Base-by-base conservation (phyloP, 2,113 vertebrate genomes). In the Ifrita kowaldi region DNA sequence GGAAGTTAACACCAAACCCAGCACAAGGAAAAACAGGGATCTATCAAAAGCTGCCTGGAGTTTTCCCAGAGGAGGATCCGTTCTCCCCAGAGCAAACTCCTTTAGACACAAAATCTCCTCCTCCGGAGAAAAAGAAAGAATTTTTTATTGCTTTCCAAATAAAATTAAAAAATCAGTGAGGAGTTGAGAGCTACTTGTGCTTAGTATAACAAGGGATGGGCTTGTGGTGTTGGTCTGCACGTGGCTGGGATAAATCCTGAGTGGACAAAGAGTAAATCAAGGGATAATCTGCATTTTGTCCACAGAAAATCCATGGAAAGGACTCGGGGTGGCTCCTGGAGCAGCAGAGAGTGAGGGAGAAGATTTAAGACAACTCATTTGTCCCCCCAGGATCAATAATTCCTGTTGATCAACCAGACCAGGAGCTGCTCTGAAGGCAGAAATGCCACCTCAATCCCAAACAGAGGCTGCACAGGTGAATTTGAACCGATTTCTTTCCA, bases 391-490 rank as follows among this genome's bases (percentile, higher is more conserved):
- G 44, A 44, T 33, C 49, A 68, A 57, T 35, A 65, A 65, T 12
- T 28, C 35, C 37, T 26, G 26, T 17, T 55, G 27, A 28, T 28
- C 60, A 73, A 12, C 28, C 32, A 20, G 17, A 47, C 10, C 15
- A 16, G 44, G 33, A 81, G 55, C 56, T 65, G 46, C 56, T 37
- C 56, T 70, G 57, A 63, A 53, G 20, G 30, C 30, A 65, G 41
- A 32, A 6, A 8, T 4, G 9, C 24, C 3, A 0, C 23, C 11
- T 28, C 3, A 50, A 37, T 57, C 37, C 37, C 69, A 13, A 4
- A 13, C 26, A 46, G 21, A 30, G 6, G 10, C n/a, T 7, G 37
- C 47, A 14, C 26, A 19, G 67, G 50, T 53, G 13, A 37, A 33
- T 57, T 30, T 53, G 7, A 46, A 33, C 21, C 13, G 68, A 23